A percentile compares a stretch with the other conserved stretches of the same genome.
Evolutionary conservation across 64 coral and sea anemone species (phyloP).

Genomic region (Anthopleura sola): DNA sequence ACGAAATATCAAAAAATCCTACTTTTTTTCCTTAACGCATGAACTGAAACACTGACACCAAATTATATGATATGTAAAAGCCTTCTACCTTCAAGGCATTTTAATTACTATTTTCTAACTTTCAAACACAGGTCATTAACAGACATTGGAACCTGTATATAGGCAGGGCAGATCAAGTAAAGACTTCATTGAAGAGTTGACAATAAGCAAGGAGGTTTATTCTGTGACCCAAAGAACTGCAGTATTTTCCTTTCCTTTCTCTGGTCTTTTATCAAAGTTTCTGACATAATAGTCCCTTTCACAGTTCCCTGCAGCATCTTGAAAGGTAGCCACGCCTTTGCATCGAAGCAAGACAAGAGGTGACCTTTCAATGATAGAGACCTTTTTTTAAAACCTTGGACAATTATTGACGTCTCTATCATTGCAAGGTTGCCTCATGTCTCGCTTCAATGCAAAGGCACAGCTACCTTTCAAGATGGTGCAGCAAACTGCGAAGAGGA

Average conservation of each 20-base stretch:
- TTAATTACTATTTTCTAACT: slow-evolving; percentile 26
- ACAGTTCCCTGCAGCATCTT: too few relatives aligned
- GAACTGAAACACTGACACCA: neutral
- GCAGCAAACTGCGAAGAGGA: too few relatives aligned
- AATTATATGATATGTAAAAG: slow-evolving; percentile 8
- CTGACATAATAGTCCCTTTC: too few relatives aligned
- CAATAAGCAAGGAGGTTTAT: slow-evolving; percentile 22
- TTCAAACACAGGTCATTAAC: slow-evolving; percentile 11
- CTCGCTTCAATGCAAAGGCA: too few relatives aligned
- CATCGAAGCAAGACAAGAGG: neutral
- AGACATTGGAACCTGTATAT: slow-evolving; percentile 4
- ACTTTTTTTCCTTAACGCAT: neutral
- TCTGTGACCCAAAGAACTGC: neutral
- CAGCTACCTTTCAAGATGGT: too few relatives aligned
- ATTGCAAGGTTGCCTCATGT: too few relatives aligned
- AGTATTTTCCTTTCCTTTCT: neutral
- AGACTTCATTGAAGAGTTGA: slow-evolving; percentile 23
- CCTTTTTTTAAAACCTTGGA: too few relatives aligned
- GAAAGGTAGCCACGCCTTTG: too few relatives aligned
- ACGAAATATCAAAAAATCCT: neutral
- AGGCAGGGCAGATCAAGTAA: slow-evolving; percentile 11
- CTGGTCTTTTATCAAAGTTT: too few relatives aligned
- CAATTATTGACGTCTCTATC: too few relatives aligned
- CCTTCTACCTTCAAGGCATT: neutral
- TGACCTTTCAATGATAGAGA: too few relatives aligned